These are phyloP conservation scores for Danionella cerebrum DNA, from an alignment of 2,113 vertebrate genomes.

Conservation along the genomic window DNA sequence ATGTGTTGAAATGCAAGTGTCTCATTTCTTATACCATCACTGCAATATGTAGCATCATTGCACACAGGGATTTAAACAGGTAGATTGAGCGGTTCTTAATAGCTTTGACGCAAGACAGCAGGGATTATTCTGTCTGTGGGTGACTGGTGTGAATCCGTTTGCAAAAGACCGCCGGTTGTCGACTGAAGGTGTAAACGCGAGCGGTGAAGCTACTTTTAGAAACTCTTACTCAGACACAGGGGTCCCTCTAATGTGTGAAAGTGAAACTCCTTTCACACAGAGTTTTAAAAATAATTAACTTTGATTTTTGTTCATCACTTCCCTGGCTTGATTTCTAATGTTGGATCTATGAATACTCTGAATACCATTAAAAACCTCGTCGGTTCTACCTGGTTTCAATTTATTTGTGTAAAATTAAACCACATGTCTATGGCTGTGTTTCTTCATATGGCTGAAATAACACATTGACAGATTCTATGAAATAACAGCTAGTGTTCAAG, in stretches of 20 bases:
- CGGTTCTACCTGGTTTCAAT: no score
- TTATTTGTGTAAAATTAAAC: no score
- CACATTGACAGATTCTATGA: no score
- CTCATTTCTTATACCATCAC: background rate
- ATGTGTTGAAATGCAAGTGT: background rate
- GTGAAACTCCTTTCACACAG: no score
- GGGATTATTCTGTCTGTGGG: background rate
- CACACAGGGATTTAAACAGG: background rate
- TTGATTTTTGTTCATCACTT: no score
- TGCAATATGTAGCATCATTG: background rate
- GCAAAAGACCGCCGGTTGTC: background rate
- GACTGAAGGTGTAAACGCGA: background rate
- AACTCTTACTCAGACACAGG: background rate
- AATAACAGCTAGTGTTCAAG: no score
- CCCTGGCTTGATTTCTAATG: no score
- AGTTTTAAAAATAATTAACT: no score
- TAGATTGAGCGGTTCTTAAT: background rate
- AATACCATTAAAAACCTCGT: no score
- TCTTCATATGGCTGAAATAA: no score
- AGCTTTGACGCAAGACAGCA: background rate
- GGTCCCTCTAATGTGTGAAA: constrained; percentile 19
- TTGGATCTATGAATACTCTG: no score
- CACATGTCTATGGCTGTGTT: no score
- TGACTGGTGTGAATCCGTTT: background rate
- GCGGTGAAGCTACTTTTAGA: background rate